Base-by-base conservation (phyloP, 2,888 invertebrate species). In the Frankliniella intonsa region DNA sequence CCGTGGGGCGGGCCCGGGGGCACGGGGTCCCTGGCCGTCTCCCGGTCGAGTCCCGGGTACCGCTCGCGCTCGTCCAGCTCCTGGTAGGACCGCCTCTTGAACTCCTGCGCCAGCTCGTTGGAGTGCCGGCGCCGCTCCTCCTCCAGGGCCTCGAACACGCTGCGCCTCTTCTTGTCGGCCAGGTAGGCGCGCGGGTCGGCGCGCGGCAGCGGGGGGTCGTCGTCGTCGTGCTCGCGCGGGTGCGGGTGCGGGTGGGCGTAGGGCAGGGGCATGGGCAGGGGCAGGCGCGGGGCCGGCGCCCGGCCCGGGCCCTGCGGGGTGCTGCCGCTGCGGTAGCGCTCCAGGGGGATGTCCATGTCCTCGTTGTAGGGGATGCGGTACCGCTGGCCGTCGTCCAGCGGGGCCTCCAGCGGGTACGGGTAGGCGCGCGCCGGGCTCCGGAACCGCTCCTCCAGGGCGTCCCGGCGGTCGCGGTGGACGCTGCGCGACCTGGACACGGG, bases 21-120 rank as follows among this genome's bases (percentile, higher is more conserved):
- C 22, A 85, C 85, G 25, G 85, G 85, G 27, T 87, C 85, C 49
- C 88, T 85, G 80, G 89, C 88, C 8, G 87, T 87, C 55, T 91
- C 90, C 19, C 90, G 88, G 85, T 90, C 90, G 80, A 90, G 85
- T 2, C 90, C 90, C 7, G 90, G 90, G 85, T 90, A 90, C 85
- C 91, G 87, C 83, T 90, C 90, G 84, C 89, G 88, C 79, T 90
- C 90, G 38, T 89, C 89, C 81, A 90, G 86, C 84, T 91, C 91
- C 82, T 89, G 89, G 85, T 90, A 91, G 0, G 89, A 88, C 49
- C 89, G 85, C 17, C 89, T 85, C 83, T 89, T 89, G 81, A 90
- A 86, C 84, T 90, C 90, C 83, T 88, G 88, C 0, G 89, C 89
- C 50, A 89, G 88, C 84, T 89, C 89, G 84, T 87, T 88, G 0